Percentiles rank a stretch among this genome's conserved stretches.
Evolutionary conservation across 92 coral and sea anemone genomes (phyloP).

Genomic region (Umimayanthus kanabou): DNA sequence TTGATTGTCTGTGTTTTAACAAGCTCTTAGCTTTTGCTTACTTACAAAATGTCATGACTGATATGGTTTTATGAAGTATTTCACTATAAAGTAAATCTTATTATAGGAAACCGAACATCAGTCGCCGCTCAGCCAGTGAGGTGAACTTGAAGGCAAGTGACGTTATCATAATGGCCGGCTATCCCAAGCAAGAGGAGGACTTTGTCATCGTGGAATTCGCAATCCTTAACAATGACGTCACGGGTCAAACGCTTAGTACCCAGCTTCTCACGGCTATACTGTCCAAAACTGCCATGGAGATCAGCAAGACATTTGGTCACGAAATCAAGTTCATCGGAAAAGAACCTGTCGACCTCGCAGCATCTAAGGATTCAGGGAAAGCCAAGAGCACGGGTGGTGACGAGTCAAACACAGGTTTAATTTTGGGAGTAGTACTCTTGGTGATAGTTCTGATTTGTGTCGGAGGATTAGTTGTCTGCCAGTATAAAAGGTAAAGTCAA

Average conservation of each 20-base stretch:
- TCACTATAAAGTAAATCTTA: too few relatives aligned
- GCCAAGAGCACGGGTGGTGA: background rate
- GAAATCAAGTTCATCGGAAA: constrained; percentile 7
- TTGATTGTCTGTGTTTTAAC: too few relatives aligned
- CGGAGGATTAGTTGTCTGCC: constrained; percentile 7
- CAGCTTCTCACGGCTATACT: constrained; percentile 14
- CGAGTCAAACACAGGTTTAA: background rate
- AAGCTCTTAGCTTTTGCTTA: too few relatives aligned
- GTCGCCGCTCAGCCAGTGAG: background rate
- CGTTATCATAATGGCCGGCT: constrained; percentile 20
- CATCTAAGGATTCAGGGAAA: background rate
- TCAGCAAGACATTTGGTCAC: constrained; percentile 24
- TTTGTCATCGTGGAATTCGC: constrained; percentile 13
- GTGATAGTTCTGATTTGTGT: background rate
- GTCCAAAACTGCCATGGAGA: constrained; percentile 5
- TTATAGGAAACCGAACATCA: background rate
- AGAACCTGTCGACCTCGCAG: background rate
- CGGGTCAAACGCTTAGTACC: background rate
- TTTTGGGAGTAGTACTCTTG: constrained; percentile 11
- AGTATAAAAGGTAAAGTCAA: background rate
- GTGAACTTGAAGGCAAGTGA: background rate
- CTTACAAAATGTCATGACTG: background rate
- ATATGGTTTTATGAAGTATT: background rate
- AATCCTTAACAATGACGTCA: background rate
- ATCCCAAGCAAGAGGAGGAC: constrained; percentile 6